Percentiles rank a stretch among this genome's conserved stretches.
phyloP scores from a whole-genome alignment of 2,888 invertebrate species.

The Rhagonycha lutea region DNA sequence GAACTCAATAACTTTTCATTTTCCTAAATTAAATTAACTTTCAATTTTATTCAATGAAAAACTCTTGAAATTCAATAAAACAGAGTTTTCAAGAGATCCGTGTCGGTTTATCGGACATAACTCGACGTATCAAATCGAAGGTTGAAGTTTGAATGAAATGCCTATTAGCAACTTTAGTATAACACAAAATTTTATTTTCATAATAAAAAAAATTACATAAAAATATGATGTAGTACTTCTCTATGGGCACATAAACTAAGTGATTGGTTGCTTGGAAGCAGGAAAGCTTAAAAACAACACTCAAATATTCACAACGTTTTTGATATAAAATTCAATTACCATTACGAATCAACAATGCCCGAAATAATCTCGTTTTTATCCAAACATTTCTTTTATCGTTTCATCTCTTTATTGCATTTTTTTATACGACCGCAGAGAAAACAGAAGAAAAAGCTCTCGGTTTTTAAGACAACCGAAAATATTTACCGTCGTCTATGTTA shows the following conservation, averaged over 20 bases:
- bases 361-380: neutral
- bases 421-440: neutral
- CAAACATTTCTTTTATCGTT: conserved; percentile 1
- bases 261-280: neutral
- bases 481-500: neutral
- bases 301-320: neutral
- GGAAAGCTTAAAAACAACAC: neutral
- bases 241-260: neutral
- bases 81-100: no score
- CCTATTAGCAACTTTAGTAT: neutral
- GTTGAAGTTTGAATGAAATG: neutral
- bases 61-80: neutral
- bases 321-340: neutral
- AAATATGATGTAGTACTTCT: neutral
- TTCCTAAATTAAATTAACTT: no score
- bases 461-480: neutral
- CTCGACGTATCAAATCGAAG: neutral
- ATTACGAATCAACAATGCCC: neutral
- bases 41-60: neutral
- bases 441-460: neutral
- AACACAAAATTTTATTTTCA: neutral
- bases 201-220: neutral
- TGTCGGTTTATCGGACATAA: neutral
- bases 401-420: conserved; percentile 1
- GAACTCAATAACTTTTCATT: no score